Conservation (phyloP, 92 coral and sea anemone species). For the Virgularia gustaviana region DNA sequence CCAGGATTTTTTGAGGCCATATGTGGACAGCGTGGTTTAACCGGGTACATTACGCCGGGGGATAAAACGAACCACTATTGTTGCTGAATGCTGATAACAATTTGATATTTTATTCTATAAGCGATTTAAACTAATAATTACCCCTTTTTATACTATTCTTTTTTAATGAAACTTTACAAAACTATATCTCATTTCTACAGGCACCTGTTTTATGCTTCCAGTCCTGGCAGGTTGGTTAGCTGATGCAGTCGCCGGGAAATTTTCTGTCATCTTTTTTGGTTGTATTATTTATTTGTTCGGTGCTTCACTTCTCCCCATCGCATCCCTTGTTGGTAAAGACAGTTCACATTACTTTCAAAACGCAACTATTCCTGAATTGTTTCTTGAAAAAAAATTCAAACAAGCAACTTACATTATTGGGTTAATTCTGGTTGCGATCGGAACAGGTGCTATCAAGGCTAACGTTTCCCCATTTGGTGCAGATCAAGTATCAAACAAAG, state of each 20-base stretch:
- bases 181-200: constrained; percentile 35
- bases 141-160: too few relatives aligned
- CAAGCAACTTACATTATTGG: constrained; percentile 51
- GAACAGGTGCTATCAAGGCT: constrained; percentile 93
- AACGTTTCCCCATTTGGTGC: constrained; percentile 99
- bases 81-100: too few relatives aligned
- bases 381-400: constrained; percentile 9
- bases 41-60: too few relatives aligned
- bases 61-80: too few relatives aligned
- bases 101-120: too few relatives aligned
- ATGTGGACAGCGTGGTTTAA: too few relatives aligned
- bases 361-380: not conserved
- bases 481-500: constrained; percentile 71
- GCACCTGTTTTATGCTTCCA: constrained; percentile 78
- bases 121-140: too few relatives aligned
- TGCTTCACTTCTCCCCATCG: constrained; percentile 57
- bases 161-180: too few relatives aligned
- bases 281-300: constrained; percentile 68
- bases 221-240: constrained; percentile 89
- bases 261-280: constrained; percentile 63
- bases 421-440: constrained; percentile 64
- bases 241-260: constrained; percentile 71
- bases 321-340: constrained; percentile 40
- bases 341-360: not conserved
- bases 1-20: too few relatives aligned